phyloP scores from a whole-genome alignment of 2,797 vertebrate genomes.

The Oreortyx pictus region DNA sequence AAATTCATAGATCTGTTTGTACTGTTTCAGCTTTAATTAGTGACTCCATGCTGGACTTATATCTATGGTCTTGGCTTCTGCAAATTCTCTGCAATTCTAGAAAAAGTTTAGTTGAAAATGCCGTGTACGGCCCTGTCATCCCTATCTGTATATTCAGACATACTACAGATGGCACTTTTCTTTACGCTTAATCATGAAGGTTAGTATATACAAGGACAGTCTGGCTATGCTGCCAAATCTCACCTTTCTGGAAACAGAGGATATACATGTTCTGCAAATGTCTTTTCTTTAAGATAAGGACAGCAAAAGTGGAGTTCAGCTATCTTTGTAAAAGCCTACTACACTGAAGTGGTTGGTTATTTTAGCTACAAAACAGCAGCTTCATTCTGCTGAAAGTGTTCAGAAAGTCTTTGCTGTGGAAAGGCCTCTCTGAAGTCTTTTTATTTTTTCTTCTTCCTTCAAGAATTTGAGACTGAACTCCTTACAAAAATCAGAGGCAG shows the following conservation, averaged over 20 bases:
- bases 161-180: background rate
- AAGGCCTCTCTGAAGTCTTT: background rate
- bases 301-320: background rate
- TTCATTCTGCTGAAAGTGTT: slow-evolving; percentile 36
- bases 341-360: background rate
- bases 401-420: background rate
- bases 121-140: background rate
- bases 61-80: background rate
- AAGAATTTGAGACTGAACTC: background rate
- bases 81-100: background rate
- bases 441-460: background rate
- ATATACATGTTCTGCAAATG: background rate
- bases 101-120: background rate
- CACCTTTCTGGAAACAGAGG: background rate
- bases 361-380: slow-evolving; percentile 15
- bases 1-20: background rate
- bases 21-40: background rate
- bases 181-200: background rate
- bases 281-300: background rate
- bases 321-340: slow-evolving; percentile 18
- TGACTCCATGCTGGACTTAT: background rate
- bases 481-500: background rate
- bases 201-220: background rate
- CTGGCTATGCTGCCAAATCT: background rate
- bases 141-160: background rate